phyloP scores from a whole-genome alignment of 2,888 invertebrate species.

The Neocrepidodera transversa region DNA sequence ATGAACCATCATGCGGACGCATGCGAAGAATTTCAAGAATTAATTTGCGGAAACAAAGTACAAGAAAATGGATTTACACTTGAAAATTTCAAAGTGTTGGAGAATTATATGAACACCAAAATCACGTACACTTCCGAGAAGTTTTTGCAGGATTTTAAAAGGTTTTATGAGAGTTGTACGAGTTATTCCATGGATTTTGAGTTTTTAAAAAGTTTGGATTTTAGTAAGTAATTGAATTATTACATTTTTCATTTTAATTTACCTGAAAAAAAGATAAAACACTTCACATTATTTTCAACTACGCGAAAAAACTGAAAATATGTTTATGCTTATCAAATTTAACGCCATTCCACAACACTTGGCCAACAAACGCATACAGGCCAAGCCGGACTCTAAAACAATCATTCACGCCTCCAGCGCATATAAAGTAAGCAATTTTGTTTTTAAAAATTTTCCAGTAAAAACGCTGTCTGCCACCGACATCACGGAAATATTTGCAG shows the following conservation, averaged over 20 bases:
- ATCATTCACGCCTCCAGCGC: not conserved
- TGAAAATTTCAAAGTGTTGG: slow-evolving; percentile 4
- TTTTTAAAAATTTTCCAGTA: slow-evolving; percentile 5
- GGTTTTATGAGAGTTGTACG: slow-evolving; percentile 17
- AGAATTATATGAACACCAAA: slow-evolving; percentile 13
- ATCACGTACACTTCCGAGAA: slow-evolving; percentile 6
- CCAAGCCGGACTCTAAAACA: not conserved
- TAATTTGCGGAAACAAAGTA: slow-evolving; percentile 19
- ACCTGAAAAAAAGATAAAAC: not conserved
- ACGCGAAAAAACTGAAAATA: too few relatives aligned
- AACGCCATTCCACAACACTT: too few relatives aligned
- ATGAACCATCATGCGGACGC: slow-evolving; percentile 22
- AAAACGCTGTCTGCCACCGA: not conserved
- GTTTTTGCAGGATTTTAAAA: slow-evolving; percentile 19
- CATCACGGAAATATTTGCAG: slow-evolving; percentile 18
- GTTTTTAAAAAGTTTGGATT: slow-evolving; percentile 3
- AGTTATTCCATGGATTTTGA: slow-evolving; percentile 13
- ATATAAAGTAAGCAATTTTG: not conserved
- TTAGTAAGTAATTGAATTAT: slow-evolving; percentile 1
- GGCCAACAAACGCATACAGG: too few relatives aligned
- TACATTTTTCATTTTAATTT: not conserved
- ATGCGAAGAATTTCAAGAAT: slow-evolving; percentile 25
- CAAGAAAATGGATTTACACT: slow-evolving; percentile 7
- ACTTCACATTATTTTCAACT: not conserved
- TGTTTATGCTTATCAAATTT: too few relatives aligned